Base-by-base conservation (phyloP, 2,113 vertebrate species). In the Physeter macrocephalus region DNA sequence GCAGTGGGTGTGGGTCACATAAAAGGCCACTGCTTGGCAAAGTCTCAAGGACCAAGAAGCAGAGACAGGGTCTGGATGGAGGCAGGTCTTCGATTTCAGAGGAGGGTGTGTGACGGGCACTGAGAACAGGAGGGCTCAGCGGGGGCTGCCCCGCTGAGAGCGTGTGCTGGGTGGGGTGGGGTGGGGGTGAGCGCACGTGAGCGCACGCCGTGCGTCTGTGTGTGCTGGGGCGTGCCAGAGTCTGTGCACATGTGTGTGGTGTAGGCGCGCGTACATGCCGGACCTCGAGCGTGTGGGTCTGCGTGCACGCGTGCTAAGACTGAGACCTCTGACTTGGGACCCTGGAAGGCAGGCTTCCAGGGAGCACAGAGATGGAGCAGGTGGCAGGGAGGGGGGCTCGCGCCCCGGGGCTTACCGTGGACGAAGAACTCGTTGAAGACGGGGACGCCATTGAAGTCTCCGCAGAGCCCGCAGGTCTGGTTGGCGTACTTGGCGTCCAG, bases 391-490 rank as follows among this genome's bases (percentile, higher is more conserved):
- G 46, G 5, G 6, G 0, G 3, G 4, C 14, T 27, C 1, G 3
- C 0, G 0, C 57, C 9, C 0, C 0, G 39, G 34, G n/a, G 12
- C 98, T 97, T 98, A 99, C 99, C 98, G 3, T 99, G 98, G 49
- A 98, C 98, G 88, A 98, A 69, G 96, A 99, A 99, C 98, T 99
- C 99, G 20, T 98, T 98, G 92, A 97, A 98, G 43, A n/a, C 14
- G 12, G 98, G 98, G 34, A 98, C 78, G 6, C 99, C 99, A 5
- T 99, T 99, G 98, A 99, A 99, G 97, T 99, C 99, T 25, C 99
- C 99, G 62, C 99, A 99, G 69, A 99, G 99, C 31, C 99, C 99
- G 3, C 99, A 99, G 43, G 99, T 99, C 96, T 99, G 98, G 97
- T 99, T 99, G 87, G 97, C 95, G 27, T 99, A 99, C 88, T 99